Evolutionary conservation across 2,113 vertebrate genomes (phyloP), one percentile per base, ranked within the genome.

Genomic region (Thalassoma bifasciatum): DNA sequence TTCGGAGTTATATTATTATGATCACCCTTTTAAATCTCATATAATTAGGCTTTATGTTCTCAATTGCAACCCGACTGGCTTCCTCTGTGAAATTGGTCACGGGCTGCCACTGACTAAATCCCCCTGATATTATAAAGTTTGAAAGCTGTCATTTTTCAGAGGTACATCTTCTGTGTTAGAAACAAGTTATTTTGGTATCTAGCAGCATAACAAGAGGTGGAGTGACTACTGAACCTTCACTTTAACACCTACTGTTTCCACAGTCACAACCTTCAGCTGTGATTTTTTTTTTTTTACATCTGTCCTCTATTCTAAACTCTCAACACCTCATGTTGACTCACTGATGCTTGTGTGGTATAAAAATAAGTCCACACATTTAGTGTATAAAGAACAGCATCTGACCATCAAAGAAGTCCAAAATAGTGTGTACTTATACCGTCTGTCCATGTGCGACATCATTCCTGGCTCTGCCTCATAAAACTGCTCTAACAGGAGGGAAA

Each of bases 401-500:
- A 7, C 22, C 46, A 66, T 76, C 56, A 71, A 30, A 66, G 8
- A 24, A 37, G 36, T 46, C 64, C 47, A 7, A 65, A 86, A 75
- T 46, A 82, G 72, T 34, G 61, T 54, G 26, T 56, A 58, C 40
- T 54, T 71, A 37, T 60, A 34, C 24, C 44, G 10, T 37, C 37
- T 73, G 68, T 52, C 63, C 71, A 71, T 70, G 65, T 76, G 52
- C n/a, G 8, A 79, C 77, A 75, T 59, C 42, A 67, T 73, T 82
- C 36, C 57, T 66, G 51, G 46, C 64, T 61, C 42, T 72, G 70
- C 79, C 75, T 80, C 83, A 91, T 81, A 70, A 86, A 74, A 67
- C 59, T n/a, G 53, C n/a, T 71, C 17, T 47, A 67, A 84, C 62
- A 85, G 67, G 74, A 75, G 46, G 66, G 51, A 75, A 79, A 77